Evolutionary conservation across 1,140 invertebrate species (phyloP).

Genomic region (Helicoverpa zea): DNA sequence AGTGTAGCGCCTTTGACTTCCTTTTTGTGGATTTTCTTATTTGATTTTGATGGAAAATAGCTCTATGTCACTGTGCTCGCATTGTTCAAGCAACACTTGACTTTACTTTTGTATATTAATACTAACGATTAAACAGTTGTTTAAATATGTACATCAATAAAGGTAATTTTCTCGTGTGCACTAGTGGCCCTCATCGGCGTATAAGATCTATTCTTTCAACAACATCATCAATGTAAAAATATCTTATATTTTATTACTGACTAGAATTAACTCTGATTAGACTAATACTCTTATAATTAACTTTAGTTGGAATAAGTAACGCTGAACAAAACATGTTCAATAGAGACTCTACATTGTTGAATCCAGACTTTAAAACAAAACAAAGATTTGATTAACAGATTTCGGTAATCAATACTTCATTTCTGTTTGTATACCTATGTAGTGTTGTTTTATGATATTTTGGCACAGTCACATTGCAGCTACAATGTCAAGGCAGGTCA

Average conservation of each 20-base stretch:
- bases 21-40: slow-evolving; percentile 62
- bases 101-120: too few relatives aligned
- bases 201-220: too few relatives aligned
- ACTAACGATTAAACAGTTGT: too few relatives aligned
- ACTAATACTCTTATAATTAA: not conserved
- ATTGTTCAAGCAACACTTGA: not conserved
- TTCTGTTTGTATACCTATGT: not conserved
- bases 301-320: not conserved
- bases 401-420: too few relatives aligned
- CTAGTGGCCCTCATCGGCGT: too few relatives aligned
- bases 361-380: too few relatives aligned
- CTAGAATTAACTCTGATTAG: not conserved
- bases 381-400: too few relatives aligned
- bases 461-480: not conserved
- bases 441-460: not conserved
- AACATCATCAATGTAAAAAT: slow-evolving; percentile 1
- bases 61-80: not conserved
- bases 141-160: too few relatives aligned
- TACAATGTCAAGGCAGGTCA: not conserved
- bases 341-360: too few relatives aligned
- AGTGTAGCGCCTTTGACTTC: slow-evolving; percentile 76
- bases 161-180: too few relatives aligned
- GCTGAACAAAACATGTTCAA: too few relatives aligned
- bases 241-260: not conserved
- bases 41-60: not conserved